Conservation (phyloP, 2,797 vertebrate species). For the Pampus argenteus region DNA sequence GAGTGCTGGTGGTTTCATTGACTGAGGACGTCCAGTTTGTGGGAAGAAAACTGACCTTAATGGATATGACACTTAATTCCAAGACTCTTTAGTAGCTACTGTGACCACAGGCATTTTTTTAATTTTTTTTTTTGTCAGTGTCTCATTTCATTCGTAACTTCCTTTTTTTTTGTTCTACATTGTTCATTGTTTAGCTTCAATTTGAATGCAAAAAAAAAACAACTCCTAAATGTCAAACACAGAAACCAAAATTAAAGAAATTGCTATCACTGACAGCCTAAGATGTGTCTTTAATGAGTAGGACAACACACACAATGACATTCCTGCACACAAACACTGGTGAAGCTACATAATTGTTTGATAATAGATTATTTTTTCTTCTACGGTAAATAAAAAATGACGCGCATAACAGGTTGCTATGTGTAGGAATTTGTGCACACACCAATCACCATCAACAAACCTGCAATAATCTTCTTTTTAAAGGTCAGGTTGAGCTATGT, state of each 20-base stretch:
- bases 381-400: slow-evolving; percentile 25
- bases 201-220: slow-evolving; percentile 75
- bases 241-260: slow-evolving; percentile 79
- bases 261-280: slow-evolving; percentile 49
- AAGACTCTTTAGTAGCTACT: slow-evolving; percentile 53
- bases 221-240: slow-evolving; percentile 70
- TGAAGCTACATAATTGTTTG: neutral
- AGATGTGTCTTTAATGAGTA: slow-evolving; percentile 2
- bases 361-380: slow-evolving; percentile 8
- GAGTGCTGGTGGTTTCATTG: slow-evolving; percentile 30
- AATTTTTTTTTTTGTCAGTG: slow-evolving; percentile 48
- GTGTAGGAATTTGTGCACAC: neutral
- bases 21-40: slow-evolving; percentile 25
- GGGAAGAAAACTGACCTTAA: slow-evolving; percentile 34
- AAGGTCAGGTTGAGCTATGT: slow-evolving; percentile 2
- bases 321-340: neutral
- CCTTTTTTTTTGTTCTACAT: slow-evolving; percentile 56
- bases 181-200: slow-evolving; percentile 68
- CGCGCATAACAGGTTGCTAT: neutral
- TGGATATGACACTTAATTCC: slow-evolving; percentile 38
- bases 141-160: slow-evolving; percentile 49
- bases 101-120: slow-evolving; percentile 43
- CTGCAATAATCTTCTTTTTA: neutral
- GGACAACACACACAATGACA: neutral
- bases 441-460: neutral